Evolutionary conservation across 2,888 invertebrate species (phyloP).

Genomic region (Pachymerium ferrugineum): DNA sequence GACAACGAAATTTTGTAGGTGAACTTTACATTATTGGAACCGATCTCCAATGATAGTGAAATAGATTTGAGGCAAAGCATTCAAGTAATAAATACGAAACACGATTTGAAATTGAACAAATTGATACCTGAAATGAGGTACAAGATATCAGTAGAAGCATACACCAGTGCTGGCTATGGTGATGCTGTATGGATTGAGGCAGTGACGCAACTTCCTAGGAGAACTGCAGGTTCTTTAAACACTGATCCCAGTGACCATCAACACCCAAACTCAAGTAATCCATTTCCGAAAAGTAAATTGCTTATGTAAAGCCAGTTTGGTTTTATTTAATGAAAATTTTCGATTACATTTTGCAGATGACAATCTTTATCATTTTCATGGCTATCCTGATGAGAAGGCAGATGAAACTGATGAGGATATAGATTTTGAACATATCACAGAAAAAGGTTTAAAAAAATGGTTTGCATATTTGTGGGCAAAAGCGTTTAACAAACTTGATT

Average conservation of each 20-base stretch:
- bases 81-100: not conserved
- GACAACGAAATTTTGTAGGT: not conserved
- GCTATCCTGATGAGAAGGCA: not conserved
- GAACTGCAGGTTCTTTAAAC: not conserved
- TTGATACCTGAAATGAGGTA: conserved; percentile 29
- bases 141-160: conserved; percentile 35
- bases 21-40: not conserved
- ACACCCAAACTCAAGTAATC: not conserved
- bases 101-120: not conserved
- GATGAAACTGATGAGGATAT: not conserved
- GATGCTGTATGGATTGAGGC: conserved; percentile 23
- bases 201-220: conserved; percentile 21
- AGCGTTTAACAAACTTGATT: not conserved
- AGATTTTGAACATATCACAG: not conserved
- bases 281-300: not conserved
- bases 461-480: not conserved
- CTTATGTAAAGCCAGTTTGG: not conserved
- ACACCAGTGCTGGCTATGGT: conserved; percentile 37
- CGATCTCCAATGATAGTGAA: not conserved
- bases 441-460: no score
- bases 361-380: not conserved
- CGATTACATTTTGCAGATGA: not conserved
- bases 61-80: not conserved
- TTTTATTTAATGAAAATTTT: not conserved
- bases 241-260: conserved; percentile 21